phyloP scores from a whole-genome alignment of 1,140 invertebrate genomes.

The Pachypsylla venusta region DNA sequence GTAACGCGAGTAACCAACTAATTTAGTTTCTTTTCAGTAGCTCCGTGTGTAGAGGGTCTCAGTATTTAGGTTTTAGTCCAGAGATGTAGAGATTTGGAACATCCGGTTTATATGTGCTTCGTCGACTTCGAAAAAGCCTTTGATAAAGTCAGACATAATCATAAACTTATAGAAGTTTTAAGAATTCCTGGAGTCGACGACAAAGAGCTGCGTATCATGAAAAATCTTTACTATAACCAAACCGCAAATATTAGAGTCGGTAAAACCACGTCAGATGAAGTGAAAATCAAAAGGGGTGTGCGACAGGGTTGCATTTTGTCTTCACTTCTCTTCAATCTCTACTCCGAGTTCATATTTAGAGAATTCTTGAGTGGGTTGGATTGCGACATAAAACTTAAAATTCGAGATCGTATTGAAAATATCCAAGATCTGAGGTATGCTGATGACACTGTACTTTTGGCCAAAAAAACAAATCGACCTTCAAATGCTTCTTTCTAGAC shows the following conservation, averaged over 20 bases:
- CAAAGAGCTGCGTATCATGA: slow-evolving; percentile 13
- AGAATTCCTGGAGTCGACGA: not conserved
- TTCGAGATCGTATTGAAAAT: slow-evolving; percentile 6
- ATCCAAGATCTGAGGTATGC: slow-evolving; percentile 16
- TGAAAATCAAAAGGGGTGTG: slow-evolving; percentile 9
- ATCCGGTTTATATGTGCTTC: not conserved
- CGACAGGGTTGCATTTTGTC: slow-evolving; percentile 13
- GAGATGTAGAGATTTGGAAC: slow-evolving; percentile 15
- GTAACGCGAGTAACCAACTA: too few species aligned
- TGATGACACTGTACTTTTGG: slow-evolving; percentile 14
- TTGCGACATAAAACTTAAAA: slow-evolving; percentile 4
- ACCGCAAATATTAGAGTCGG: not conserved
- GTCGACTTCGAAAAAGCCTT: slow-evolving; percentile 21
- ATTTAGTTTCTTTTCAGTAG: too few species aligned
- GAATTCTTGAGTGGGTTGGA: not conserved
- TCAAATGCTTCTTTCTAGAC: slow-evolving; percentile 6
- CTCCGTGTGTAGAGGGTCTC: too few species aligned
- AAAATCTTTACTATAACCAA: slow-evolving; percentile 11
- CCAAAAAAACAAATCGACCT: slow-evolving; percentile 12
- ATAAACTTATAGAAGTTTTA: slow-evolving; percentile 17
- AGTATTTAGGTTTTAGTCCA: slow-evolving; percentile 20
- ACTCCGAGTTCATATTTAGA: slow-evolving; percentile 17
- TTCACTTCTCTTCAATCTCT: slow-evolving; percentile 27
- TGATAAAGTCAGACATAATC: slow-evolving; percentile 17
- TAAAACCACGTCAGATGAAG: not conserved